phyloP scores from a whole-genome alignment of 1,140 invertebrate species.

The Colletes latitarsis region DNA sequence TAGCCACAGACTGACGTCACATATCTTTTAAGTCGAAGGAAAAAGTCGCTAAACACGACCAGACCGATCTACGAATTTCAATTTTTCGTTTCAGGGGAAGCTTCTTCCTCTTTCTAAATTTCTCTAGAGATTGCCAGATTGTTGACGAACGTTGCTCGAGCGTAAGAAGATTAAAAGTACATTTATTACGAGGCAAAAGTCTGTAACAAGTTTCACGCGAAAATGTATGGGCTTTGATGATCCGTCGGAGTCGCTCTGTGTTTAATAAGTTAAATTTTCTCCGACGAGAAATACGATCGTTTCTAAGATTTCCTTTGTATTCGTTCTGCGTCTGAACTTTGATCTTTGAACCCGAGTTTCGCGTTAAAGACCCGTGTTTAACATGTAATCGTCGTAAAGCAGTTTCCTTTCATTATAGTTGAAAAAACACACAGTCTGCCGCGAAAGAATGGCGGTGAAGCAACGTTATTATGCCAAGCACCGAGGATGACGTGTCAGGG shows the following conservation, averaged over 20 bases:
- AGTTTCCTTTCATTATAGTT: not conserved
- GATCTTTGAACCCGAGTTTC: too few relatives aligned
- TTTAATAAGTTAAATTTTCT: not conserved
- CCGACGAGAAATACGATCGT: too few relatives aligned
- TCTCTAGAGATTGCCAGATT: not conserved
- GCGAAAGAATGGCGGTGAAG: slow-evolving; percentile 3
- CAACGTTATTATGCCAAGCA: slow-evolving; percentile 48
- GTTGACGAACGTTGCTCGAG: too few relatives aligned
- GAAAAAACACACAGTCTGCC: not conserved
- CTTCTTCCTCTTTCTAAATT: not conserved
- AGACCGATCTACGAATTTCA: not conserved
- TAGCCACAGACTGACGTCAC: slow-evolving; percentile 49
- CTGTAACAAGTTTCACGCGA: not conserved
- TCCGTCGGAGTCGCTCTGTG: too few relatives aligned
- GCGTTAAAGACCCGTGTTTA: not conserved
- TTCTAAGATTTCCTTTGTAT: too few relatives aligned
- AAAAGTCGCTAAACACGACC: not conserved
- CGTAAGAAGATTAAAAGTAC: not conserved
- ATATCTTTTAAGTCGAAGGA: slow-evolving; percentile 11
- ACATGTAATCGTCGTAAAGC: not conserved
- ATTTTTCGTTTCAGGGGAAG: not conserved
- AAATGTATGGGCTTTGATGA: not conserved
- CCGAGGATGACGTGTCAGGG: slow-evolving; percentile 40
- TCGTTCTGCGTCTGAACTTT: too few relatives aligned
- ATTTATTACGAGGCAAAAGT: not conserved